Evolutionary conservation across 2,797 vertebrate species (phyloP), one percentile per base, ranked within the genome.

Genomic region (Mus caroli): DNA sequence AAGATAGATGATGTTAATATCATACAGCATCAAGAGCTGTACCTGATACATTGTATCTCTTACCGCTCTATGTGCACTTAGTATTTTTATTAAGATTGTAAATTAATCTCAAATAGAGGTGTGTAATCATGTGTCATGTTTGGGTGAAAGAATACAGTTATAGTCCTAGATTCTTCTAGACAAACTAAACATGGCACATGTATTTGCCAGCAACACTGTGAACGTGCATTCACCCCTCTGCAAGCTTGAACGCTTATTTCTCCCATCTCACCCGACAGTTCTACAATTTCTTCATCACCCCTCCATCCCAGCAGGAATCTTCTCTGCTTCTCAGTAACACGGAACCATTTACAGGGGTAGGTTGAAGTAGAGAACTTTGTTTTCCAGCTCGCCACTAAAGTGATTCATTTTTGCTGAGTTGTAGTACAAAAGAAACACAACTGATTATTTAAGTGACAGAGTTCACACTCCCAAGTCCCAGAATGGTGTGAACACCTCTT

Each of bases 101-200:
- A 80, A 56, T 17, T 62, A 90, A 92, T 46, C 4, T 58, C n/a
- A 94, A 91, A 88, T 67, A 62, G 12, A 89, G 58, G 46, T 22
- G 4, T 73, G 28, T 43, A 43, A 24, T 0, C 14, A 28, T 2
- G 8, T 1, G 3, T 76, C 52, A 31, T 1, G 4, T 58, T 2
- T 90, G 43, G 69, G 64, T 85, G 64, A 64, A 92, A 83, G 88
- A 40, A 12, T 7, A 24, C 1, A 43, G 14, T 79, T 60, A 46
- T 24, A 37, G 20, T 52, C 52, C 60, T 88, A 28, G 34, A 12
- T 80, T 75, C 86, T 86, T 76, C 24, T 90, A 22, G 50, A 85
- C 78, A 69, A 84, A 62, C 1, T 6, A 28, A 69, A 40, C 13
- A 26, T 26, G 67, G 26, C 56, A 50, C 9, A 0, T 20, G 7